A percentile compares a stretch with the other conserved stretches of the same genome.
phyloP scores from a whole-genome alignment of 2,113 vertebrate species.

The Passer montanus region DNA sequence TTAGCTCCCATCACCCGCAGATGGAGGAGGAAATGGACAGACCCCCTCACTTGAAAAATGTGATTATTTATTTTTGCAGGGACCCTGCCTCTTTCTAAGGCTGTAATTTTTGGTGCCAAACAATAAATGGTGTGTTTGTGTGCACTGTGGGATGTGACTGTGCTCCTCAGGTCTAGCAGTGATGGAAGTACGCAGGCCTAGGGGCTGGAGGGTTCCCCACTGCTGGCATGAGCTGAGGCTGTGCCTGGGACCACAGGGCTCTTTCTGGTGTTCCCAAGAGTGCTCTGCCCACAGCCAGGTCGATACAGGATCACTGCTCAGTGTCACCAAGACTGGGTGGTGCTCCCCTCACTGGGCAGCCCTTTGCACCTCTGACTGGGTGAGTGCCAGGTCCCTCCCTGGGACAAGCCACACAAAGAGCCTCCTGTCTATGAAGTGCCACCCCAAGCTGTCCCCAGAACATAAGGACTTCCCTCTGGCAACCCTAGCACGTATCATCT shows the following conservation, averaged over 20 bases:
- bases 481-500: background rate
- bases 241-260: background rate
- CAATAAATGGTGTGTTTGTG: conserved; percentile 10
- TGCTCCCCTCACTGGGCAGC: fast-evolving
- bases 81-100: background rate
- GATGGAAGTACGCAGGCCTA: fast-evolving
- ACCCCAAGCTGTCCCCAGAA: background rate
- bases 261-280: background rate
- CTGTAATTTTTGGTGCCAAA: background rate
- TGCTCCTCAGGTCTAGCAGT: fast-evolving
- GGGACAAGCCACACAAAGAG: background rate
- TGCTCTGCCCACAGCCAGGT: background rate
- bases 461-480: background rate
- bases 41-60: background rate
- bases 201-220: background rate
- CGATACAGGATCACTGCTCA: background rate
- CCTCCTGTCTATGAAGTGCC: background rate
- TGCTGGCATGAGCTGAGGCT: background rate
- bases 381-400: background rate
- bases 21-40: background rate
- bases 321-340: fast-evolving
- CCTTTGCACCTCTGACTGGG: background rate
- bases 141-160: background rate
- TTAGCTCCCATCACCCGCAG: background rate
- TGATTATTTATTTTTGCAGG: conserved; percentile 40